Conservation (phyloP, 2,888 invertebrate species). For the Megastigmus dorsalis region DNA sequence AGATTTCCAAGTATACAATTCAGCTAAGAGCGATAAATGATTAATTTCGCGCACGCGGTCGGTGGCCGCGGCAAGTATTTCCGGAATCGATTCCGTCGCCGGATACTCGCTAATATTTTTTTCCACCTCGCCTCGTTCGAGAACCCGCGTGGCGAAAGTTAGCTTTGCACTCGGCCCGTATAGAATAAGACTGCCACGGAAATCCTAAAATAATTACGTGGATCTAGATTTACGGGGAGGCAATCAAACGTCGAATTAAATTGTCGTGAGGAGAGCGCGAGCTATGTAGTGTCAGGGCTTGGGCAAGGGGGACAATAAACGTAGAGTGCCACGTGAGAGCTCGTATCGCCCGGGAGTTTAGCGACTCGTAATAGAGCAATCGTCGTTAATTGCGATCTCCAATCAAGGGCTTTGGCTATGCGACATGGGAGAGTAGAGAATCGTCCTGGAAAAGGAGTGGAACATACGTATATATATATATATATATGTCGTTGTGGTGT, state of each 20-base stretch:
- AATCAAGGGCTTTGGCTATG: conserved; percentile 53
- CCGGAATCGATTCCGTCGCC: neutral
- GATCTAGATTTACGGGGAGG: conserved; percentile 5
- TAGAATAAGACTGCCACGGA: conserved; percentile 8
- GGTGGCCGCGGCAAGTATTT: neutral
- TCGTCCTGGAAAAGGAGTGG: neutral
- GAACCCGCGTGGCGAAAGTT: neutral
- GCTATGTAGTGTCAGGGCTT: conserved; percentile 37
- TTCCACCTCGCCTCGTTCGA: neutral
- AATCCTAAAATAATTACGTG: conserved; percentile 11
- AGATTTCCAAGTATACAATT: conserved; percentile 15
- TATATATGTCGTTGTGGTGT: too few species aligned
- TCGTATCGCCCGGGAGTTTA: too few species aligned
- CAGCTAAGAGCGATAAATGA: conserved; percentile 25
- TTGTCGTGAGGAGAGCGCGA: neutral
- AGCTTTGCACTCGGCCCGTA: too few species aligned
- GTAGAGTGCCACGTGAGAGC: too few species aligned
- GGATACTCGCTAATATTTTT: too few species aligned
- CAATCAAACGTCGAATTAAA: conserved; percentile 35
- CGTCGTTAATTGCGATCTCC: conserved; percentile 65
- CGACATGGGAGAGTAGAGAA: neutral
- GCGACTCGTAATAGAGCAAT: conserved; percentile 59
- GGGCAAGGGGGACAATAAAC: conserved; percentile 51
- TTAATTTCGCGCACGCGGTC: conserved; percentile 7
- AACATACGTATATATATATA: too few species aligned